phyloP scores from a whole-genome alignment of 2,113 vertebrate species.

The Engystomops pustulosus region DNA sequence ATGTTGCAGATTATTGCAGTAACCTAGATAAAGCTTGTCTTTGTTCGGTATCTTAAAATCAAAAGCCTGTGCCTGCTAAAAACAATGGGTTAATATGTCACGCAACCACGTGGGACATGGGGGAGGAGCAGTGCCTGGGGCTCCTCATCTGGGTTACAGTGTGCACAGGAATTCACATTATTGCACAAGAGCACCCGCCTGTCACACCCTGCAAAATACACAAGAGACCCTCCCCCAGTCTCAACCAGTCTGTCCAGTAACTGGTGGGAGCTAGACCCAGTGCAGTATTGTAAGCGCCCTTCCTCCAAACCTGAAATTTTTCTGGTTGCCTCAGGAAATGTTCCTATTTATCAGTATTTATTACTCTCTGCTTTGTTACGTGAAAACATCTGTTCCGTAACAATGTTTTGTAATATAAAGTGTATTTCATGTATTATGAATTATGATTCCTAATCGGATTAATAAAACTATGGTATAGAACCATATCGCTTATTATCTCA shows the following conservation, averaged over 20 bases:
- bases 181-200: slow-evolving; percentile 19
- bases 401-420: no score
- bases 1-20: not conserved
- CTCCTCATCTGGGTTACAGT: slow-evolving; percentile 25
- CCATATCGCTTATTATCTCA: no score
- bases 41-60: not conserved
- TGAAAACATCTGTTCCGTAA: no score
- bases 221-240: not conserved
- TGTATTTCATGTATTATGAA: no score
- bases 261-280: not conserved
- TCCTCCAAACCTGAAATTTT: not conserved
- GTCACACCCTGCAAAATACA: slow-evolving; percentile 11
- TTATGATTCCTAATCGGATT: no score
- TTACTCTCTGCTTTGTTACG: no score
- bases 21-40: not conserved
- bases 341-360: no score
- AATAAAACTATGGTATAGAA: no score
- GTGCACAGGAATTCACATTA: slow-evolving; percentile 44
- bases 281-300: not conserved
- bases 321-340: not conserved
- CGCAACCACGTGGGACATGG: not conserved
- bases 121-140: not conserved
- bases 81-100: slow-evolving; percentile 30
- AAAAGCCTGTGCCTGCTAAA: not conserved
- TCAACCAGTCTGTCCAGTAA: slow-evolving; percentile 20